Base-by-base conservation (phyloP, 2,888 invertebrate genomes). In the Drosophila neoperkinsi region DNA sequence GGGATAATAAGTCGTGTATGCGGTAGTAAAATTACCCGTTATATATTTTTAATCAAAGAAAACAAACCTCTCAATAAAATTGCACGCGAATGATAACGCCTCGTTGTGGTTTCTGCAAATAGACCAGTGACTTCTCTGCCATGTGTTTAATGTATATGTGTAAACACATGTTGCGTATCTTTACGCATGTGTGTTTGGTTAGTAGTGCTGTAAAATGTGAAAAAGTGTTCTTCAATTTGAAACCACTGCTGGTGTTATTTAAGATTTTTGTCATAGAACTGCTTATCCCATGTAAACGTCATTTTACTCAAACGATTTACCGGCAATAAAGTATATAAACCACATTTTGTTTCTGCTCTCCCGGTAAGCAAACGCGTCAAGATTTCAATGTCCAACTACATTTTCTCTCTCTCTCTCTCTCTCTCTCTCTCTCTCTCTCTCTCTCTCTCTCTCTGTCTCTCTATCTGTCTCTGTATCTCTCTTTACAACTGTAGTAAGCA, bases 151-250 rank as follows among this genome's bases (percentile, higher is more conserved):
- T 21, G 3, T 38, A 13, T 4, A 13, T 11, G 13, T 31, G 30
- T 34, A 25, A 30, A 25, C 25, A 18, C 1, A 9, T 55, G 30
- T 33, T 46, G 16, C 34, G 41, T n/a, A 30, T 13, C 5, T 41
- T 6, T 6, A 38, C 4, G 18, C n/a, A 41, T 4, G 13, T 36
- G 30, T 10, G 18, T 18, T 25, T 28, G 30, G 25, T 18, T 11
- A 13, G 10, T 28, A 74, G 79, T 79, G 79, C 70, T 79, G 75
- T 30, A 53, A 41, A 74, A 53, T 56, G 33, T 63, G 1, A 30
- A 43, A 31, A 11, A 63, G 79, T 59, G 65, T 43, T 79, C 31
- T 11, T 18, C 16, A 55, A 21, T 16, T 7, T n/a, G 11, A 28
- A 25, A 28, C 28, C 18, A 18, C n/a, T 11, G 6, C 5, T 7